Evolutionary conservation across 2,113 vertebrate species (phyloP).

Genomic region (Sitta europaea): DNA sequence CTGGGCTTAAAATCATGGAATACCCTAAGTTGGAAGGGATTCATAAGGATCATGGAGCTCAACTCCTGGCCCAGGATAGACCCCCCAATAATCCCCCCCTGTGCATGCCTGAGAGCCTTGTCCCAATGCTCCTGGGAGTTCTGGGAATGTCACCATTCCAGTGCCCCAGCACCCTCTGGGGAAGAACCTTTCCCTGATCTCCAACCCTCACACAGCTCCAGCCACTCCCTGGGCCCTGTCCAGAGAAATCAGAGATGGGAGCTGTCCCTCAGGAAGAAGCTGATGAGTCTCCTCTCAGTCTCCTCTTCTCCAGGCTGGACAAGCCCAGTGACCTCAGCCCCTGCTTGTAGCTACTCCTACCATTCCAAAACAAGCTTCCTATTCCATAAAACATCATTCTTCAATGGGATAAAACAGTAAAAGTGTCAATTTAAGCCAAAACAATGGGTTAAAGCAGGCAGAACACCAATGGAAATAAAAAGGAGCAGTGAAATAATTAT

Average conservation of each 20-base stretch:
- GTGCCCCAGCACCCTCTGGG: fast-evolving
- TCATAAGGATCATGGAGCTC: not conserved
- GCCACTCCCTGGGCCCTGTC: not conserved
- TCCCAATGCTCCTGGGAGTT: not conserved
- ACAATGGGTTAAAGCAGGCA: not conserved
- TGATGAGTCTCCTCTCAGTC: not conserved
- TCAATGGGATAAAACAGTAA: not conserved
- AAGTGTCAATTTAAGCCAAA: not conserved
- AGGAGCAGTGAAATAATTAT: not conserved
- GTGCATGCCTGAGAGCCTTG: fast-evolving
- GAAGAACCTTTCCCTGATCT: too few relatives aligned
- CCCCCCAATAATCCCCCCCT: not conserved
- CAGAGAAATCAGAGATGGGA: not conserved
- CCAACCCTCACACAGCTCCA: not conserved
- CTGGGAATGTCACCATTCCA: not conserved
- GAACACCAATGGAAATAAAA: not conserved
- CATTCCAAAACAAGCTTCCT: not conserved
- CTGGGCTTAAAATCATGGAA: not conserved
- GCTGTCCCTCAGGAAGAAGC: not conserved
- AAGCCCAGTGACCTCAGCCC: not conserved
- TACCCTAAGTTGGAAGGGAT: not conserved
- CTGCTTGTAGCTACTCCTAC: not conserved
- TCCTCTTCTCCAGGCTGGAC: not conserved
- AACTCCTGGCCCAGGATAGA: not conserved
- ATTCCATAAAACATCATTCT: not conserved